Conservation (phyloP, 2,797 vertebrate genomes). For the Eulemur mongoz region DNA sequence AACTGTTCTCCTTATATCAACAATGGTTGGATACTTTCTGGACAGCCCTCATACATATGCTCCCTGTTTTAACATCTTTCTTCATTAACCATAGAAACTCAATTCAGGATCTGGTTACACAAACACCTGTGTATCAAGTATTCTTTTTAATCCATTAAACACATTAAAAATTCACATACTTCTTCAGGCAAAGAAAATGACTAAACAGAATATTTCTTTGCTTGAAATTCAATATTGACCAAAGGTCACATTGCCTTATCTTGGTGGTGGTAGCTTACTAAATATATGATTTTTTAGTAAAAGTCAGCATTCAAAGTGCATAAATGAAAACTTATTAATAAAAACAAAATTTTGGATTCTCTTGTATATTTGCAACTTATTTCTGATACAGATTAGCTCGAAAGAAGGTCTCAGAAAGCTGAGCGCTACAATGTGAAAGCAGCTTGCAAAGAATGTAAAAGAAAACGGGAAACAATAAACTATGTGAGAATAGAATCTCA, state of each 20-base stretch:
- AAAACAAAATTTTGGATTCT: not conserved
- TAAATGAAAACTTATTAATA: constrained; percentile 4
- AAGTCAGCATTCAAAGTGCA: not conserved
- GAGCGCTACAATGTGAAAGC: not conserved
- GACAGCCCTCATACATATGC: not conserved
- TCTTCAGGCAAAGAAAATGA: constrained; percentile 10
- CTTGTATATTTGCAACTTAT: not conserved
- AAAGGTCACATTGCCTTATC: not conserved
- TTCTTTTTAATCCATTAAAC: not conserved
- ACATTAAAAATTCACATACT: not conserved
- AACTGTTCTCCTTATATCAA: too few species aligned
- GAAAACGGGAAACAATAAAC: constrained; percentile 14
- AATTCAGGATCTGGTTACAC: not conserved
- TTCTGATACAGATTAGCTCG: not conserved
- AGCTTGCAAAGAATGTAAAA: not conserved
- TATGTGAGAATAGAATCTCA: constrained; percentile 52
- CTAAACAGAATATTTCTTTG: not conserved
- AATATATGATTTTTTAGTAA: not conserved
- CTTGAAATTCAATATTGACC: not conserved
- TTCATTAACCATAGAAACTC: not conserved
- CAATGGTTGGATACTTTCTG: too few species aligned
- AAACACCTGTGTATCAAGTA: not conserved
- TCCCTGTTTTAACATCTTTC: not conserved
- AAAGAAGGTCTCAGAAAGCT: constrained; percentile 21
- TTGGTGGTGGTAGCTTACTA: not conserved